Conservation (phyloP, 92 coral and sea anemone genomes). For the Montipora capitata region DNA sequence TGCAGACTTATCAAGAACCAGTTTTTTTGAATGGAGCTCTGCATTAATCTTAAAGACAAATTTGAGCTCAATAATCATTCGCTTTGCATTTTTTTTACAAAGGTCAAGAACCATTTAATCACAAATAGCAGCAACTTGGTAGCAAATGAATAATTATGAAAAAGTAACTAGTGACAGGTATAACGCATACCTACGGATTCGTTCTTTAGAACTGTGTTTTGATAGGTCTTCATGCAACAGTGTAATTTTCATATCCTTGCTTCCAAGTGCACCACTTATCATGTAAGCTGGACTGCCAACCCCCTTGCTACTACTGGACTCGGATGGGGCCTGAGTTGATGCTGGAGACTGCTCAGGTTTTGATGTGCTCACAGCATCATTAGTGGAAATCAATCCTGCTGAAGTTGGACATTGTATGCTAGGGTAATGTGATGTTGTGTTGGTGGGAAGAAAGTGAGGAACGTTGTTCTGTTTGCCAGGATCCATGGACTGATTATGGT, state of each 20-base stretch:
- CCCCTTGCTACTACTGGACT: conserved; percentile 28
- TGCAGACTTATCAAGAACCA: too few species aligned
- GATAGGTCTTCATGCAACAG: conserved; percentile 86
- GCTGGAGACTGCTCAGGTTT: conserved; percentile 22
- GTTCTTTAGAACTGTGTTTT: conserved; percentile 94
- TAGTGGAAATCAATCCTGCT: conserved; percentile 17
- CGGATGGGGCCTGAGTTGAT: conserved; percentile 22
- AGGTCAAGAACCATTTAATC: too few species aligned
- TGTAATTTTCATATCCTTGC: conserved; percentile 92
- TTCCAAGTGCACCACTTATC: conserved; percentile 94
- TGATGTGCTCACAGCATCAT: neutral
- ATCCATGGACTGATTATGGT: conserved; percentile 22
- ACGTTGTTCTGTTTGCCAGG: conserved; percentile 23
- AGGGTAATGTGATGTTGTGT: conserved; percentile 32
- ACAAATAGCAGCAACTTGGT: too few species aligned
- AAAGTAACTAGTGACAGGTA: neutral
- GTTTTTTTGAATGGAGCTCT: too few species aligned
- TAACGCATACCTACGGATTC: conserved; percentile 80
- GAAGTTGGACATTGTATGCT: conserved; percentile 1
- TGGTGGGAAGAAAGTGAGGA: conserved; percentile 27
- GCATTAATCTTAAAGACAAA: too few species aligned
- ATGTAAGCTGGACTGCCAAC: conserved; percentile 88
- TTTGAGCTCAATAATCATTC: too few species aligned
- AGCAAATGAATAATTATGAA: too few species aligned
- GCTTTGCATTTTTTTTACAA: too few species aligned